A percentile compares a stretch with the other conserved stretches of the same genome.
These are phyloP conservation scores for Thunnus maccoyii DNA, from an alignment of 2,113 vertebrate genomes.

Conservation along the genomic window DNA sequence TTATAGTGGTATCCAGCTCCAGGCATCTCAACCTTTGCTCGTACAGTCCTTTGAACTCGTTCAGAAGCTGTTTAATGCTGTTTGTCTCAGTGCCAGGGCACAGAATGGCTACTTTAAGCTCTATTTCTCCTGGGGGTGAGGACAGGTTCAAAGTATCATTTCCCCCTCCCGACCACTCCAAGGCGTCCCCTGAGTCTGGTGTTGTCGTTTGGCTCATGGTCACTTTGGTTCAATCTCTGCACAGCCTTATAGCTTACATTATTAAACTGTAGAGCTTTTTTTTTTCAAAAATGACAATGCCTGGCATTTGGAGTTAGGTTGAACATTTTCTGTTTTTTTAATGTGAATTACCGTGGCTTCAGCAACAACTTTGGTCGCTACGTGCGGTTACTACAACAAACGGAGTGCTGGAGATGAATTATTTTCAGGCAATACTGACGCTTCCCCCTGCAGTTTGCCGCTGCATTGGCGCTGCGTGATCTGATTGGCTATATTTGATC, in stretches of 20 bases:
- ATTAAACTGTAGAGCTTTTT: not conserved
- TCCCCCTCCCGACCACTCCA: not conserved
- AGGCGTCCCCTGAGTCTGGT: not conserved
- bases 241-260: not conserved
- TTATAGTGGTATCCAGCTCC: conserved; percentile 25
- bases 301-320: not conserved
- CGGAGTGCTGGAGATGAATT: not conserved
- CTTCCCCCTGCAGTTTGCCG: conserved; percentile 24
- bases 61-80: conserved; percentile 64
- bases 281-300: not conserved
- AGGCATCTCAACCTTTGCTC: conserved; percentile 64
- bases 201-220: conserved; percentile 12
- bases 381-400: conserved; percentile 68
- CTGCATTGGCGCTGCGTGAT: conserved; percentile 16
- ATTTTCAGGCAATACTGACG: not conserved
- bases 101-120: not conserved
- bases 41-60: conserved; percentile 67
- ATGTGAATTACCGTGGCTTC: conserved; percentile 18
- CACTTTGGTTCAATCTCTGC: not conserved
- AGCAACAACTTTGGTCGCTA: conserved; percentile 42
- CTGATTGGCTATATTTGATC: conserved; percentile 66
- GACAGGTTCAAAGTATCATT: conserved; percentile 4
- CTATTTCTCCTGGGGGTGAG: not conserved
- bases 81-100: not conserved
- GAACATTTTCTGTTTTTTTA: conserved; percentile 9